Evolutionary conservation across 1,140 invertebrate species (phyloP), one percentile per base, ranked within the genome.

Genomic region (Musca vetustissima): DNA sequence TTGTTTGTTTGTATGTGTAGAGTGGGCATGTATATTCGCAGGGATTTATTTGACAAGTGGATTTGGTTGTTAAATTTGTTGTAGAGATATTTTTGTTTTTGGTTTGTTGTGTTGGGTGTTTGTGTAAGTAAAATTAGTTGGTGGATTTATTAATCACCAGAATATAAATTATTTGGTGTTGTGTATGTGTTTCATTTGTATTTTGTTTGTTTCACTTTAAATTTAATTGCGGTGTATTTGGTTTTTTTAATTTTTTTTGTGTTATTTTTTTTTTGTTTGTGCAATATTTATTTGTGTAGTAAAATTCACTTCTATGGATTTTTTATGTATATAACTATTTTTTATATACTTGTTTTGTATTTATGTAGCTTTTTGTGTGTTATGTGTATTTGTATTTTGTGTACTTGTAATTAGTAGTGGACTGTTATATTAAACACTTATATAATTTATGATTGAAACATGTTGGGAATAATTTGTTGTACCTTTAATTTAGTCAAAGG

Each of bases 401-500:
- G n/a, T n/a, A n/a, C 52, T 28, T 19, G 17, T 25, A 43, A 17
- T 61, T 61, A 43, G 28, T 53, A 53, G 14, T 65, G 19, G 24
- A 65, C 50, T 49, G 17, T 49, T 48, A n/a, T n/a, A n/a, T 68
- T 59, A 7, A 22, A 59, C 32, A 32, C 61, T 69, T 59, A 50
- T 3, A 67, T 21, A 19, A 17, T 64, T 50, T 50, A 50, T 64
- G 36, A 32, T 70, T 65, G 43, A 32, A 32, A 32, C 28, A 32
- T 4, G n/a, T n/a, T n/a, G n/a, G 52, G 64, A 4, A 47, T 19
- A 36, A 52, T 70, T 71, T 65, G 69, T 78, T 71, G 73, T 87
- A 88, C 87, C 88, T 88, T 87, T 84, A 82, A 84, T 86, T 86
- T 86, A 79, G 76, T 83, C 75, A 86, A 87, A 87, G 78, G 78